Conservation (phyloP, 2,113 vertebrate species). For the Pongo abelii region DNA sequence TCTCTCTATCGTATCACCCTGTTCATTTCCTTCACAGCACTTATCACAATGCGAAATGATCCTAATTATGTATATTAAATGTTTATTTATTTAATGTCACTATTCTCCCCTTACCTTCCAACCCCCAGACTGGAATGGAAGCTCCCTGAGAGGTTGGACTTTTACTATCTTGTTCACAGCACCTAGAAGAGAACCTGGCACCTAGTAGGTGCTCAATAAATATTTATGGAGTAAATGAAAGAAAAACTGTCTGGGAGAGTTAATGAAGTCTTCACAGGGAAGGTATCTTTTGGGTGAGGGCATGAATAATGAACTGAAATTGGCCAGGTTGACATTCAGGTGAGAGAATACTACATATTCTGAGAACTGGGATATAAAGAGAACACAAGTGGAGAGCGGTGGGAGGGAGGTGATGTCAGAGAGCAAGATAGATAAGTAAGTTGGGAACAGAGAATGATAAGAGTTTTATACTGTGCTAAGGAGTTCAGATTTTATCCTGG, state of each 20-base stretch:
- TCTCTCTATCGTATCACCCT: background rate
- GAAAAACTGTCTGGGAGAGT: background rate
- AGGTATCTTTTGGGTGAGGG: background rate
- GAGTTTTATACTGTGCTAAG: background rate
- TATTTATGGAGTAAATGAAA: constrained; percentile 8
- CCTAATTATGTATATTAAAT: background rate
- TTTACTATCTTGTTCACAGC: background rate
- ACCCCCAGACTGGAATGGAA: background rate
- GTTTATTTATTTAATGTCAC: background rate
- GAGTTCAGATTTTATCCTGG: background rate
- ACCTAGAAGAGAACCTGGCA: background rate
- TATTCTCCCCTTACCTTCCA: background rate
- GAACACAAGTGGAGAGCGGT: background rate
- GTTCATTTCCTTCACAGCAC: background rate
- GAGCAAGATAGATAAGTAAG: background rate
- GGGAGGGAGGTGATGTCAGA: background rate
- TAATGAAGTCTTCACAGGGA: background rate
- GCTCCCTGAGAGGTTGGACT: background rate
- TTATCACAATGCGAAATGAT: background rate
- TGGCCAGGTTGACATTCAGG: background rate
- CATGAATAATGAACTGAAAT: background rate
- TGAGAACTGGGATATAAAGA: background rate
- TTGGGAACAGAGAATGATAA: background rate
- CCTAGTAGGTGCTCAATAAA: background rate
- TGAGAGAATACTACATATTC: background rate